Evolutionary conservation across 2,113 vertebrate species (phyloP).

Genomic region (Miniopterus natalensis): DNA sequence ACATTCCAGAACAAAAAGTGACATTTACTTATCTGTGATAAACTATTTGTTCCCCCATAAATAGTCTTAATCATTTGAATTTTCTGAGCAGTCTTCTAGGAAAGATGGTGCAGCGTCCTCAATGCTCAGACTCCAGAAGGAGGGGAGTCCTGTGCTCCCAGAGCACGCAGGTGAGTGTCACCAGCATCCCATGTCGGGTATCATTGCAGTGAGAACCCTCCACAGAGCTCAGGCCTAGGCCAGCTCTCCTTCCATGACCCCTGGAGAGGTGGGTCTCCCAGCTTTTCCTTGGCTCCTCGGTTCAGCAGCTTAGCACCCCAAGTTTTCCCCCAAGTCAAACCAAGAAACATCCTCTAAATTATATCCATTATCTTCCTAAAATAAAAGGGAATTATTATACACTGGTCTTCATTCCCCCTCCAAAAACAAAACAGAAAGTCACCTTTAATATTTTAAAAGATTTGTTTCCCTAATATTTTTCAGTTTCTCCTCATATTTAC

Average conservation of each 20-base stretch:
- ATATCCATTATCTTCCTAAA: neutral
- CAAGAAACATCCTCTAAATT: neutral
- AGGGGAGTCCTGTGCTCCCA: neutral
- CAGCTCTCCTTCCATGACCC: too few relatives aligned
- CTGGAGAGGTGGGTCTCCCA: neutral
- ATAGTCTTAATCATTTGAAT: neutral
- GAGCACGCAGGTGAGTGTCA: neutral
- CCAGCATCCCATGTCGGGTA: neutral
- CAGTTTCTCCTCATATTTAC: neutral
- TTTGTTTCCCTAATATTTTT: neutral
- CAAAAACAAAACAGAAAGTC: neutral
- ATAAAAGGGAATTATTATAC: neutral
- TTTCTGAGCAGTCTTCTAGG: neutral
- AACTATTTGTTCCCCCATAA: neutral
- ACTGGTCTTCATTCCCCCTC: neutral
- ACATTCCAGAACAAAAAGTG: neutral
- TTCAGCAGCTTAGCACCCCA: too few relatives aligned
- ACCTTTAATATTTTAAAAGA: neutral
- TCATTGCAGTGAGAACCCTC: too few relatives aligned
- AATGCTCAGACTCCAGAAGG: neutral
- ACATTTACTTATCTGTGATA: neutral
- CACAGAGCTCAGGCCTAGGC: neutral
- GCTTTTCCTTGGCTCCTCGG: neutral
- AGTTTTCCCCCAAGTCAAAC: neutral
- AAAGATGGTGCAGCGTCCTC: neutral